Evolutionary conservation across 1,140 invertebrate species (phyloP), one percentile per base, ranked within the genome.

Genomic region (Apis dorsata): DNA sequence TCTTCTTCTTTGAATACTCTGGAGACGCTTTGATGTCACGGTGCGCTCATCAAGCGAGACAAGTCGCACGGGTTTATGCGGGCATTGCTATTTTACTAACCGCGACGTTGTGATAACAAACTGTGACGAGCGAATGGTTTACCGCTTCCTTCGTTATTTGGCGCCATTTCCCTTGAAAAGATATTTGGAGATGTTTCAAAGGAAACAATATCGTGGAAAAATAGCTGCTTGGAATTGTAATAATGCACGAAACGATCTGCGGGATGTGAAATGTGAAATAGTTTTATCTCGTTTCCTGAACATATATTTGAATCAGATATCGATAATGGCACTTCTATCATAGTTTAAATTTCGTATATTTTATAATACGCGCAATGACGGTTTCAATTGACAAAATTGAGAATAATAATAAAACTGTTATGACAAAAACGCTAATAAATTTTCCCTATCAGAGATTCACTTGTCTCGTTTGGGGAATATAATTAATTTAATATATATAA

Each of bases 391-490:
- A 44, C 34, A 7, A 44, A 7, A 44, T 7, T 44, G 34, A 7
- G 34, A 44, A 34, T 34, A 34, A 34, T 34, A 34, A 34, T 34
- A 34, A 34, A 34, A 34, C 28, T 34, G 2, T 34, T 34, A 34
- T 34, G 28, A 24, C 24, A 24, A 73, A 80, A 66, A 66, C 62
- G 19, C 62, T 49, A 17, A 17, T 24, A 15, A 66, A 81, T 60
- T 66, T 74, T 28, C n/a, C 15, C n/a, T 76, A 81, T 76, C 55
- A 75, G 79, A 76, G 68, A 81, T 81, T 76, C 73, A 81, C 76
- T 81, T 76, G 79, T 68, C 63, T 72, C 72, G 11, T 17, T 75
- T 9, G 10, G 59, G 24, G 24, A 60, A 76, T 63, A 65, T 80
- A 73, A 80, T 80, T 72, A 72, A 68, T 72, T 71, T 80, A 65